Evolutionary conservation across 2,888 invertebrate species (phyloP).

Genomic region (Rotaria magnacalcarata): DNA sequence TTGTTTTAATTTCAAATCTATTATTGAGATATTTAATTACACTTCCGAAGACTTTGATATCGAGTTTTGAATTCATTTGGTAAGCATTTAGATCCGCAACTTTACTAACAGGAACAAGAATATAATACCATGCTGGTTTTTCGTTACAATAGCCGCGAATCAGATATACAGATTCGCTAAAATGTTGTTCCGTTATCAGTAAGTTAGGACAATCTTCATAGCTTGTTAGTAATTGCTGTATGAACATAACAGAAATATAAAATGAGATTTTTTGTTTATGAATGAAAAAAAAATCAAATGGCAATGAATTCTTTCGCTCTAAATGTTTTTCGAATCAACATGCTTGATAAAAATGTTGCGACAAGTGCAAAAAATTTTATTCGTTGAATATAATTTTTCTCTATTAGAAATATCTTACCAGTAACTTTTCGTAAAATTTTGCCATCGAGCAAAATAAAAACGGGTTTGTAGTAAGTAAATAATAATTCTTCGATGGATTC

Average conservation of each 20-base stretch:
- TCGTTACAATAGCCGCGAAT: background rate
- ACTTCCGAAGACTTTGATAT: background rate
- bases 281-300: too few relatives aligned
- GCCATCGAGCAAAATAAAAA: background rate
- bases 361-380: too few relatives aligned
- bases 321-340: too few relatives aligned
- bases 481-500: too few relatives aligned
- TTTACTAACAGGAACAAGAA: background rate
- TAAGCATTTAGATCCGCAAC: background rate
- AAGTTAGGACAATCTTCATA: background rate
- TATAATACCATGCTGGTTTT: background rate
- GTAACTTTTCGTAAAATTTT: background rate
- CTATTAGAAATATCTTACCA: background rate
- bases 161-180: background rate
- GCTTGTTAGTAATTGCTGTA: background rate
- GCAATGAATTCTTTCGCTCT: too few relatives aligned
- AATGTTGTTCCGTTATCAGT: background rate
- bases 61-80: background rate
- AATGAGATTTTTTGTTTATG: too few relatives aligned
- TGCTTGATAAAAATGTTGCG: too few relatives aligned
- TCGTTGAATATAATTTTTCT: too few relatives aligned
- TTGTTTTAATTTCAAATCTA: background rate
- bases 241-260: background rate
- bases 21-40: background rate
- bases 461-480: too few relatives aligned